These are phyloP conservation scores for Aphelocoma coerulescens DNA, from an alignment of 2,113 vertebrate species.

Conservation along the genomic window DNA sequence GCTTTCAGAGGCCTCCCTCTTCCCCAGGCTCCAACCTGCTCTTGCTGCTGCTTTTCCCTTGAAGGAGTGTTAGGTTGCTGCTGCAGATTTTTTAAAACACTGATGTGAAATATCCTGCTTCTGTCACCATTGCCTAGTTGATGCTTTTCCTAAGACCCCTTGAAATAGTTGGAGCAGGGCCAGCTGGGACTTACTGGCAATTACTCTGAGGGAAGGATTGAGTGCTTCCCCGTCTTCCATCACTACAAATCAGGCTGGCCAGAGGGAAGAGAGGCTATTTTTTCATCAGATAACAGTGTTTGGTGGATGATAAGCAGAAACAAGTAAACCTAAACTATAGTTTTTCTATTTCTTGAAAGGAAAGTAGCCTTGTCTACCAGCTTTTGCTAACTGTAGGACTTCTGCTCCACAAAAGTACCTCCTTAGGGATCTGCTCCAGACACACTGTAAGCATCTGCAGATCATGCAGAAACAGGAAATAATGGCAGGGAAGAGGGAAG, in stretches of 20 bases:
- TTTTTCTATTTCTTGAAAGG: not conserved
- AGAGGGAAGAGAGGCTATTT: not conserved
- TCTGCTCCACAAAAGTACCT: not conserved
- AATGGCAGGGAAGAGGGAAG: not conserved
- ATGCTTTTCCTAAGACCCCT: not conserved
- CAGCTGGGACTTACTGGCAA: not conserved
- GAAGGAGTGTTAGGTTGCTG: not conserved
- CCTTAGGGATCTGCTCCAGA: not conserved
- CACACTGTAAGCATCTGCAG: not conserved
- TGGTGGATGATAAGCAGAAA: not conserved
- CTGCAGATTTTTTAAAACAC: not conserved
- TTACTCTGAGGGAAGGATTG: not conserved
- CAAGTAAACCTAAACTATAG: not conserved
- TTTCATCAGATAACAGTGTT: not conserved
- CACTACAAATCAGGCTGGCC: not conserved
- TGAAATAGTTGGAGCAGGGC: not conserved
- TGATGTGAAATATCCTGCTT: not conserved
- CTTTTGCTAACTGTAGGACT: not conserved
- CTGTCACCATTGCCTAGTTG: not conserved
- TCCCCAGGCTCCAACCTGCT: not conserved
- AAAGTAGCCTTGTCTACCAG: not conserved
- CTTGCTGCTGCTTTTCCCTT: not conserved
- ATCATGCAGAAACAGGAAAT: not conserved
- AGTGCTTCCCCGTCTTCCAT: not conserved
- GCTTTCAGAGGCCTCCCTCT: not conserved